Evolutionary conservation across 2,888 invertebrate genomes (phyloP), one percentile per base, ranked within the genome.

Genomic region (Steinernema hermaphroditum): DNA sequence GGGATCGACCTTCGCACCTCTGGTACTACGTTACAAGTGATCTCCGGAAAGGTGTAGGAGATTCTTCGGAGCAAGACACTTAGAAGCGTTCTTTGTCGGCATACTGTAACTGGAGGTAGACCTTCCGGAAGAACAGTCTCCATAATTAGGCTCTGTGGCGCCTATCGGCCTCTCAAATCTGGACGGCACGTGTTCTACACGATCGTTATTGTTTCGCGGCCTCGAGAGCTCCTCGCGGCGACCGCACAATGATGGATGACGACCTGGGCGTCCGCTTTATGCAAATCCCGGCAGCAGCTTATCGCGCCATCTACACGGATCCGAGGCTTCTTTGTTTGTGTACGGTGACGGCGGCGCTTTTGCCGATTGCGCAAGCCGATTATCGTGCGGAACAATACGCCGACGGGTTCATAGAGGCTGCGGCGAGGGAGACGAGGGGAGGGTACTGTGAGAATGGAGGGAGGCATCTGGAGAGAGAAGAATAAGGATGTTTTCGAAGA

Each of bases 191-290:
- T 62, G 62, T 62, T 34, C 62, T 22, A 54, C 54, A 27, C 54
- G 54, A 54, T 54, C 27, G 62, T 62, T 62, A 32, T 62, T 62
- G 62, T 62, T 29, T 29, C 62, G 29, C 54, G 62, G 2, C 14
- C 62, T 62, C 62, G 29, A 62, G 29, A 29, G 14, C 32, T 29
- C 29, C 62, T 32, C 29, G 19, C 16, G 12, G 16, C 62, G 62
- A 62, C 62, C 62, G 62, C 62, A 62, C 62, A 62, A 62, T 62
- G 62, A 62, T 62, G 62, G 62, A 62, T 62, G 62, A 37, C 37
- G 37, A 62, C 62, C 62, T 62, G 32, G 62, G 62, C 62, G 16
- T 62, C 29, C 32, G 32, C 32, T 62, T 62, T 62, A 62, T 62
- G 62, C 62, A 62, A 62, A 62, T 62, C 62, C 32, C 62, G 62